A percentile compares a stretch with the other conserved stretches of the same genome.
phyloP scores from a whole-genome alignment of 2,888 invertebrate species.

The Portevinia maculata region DNA sequence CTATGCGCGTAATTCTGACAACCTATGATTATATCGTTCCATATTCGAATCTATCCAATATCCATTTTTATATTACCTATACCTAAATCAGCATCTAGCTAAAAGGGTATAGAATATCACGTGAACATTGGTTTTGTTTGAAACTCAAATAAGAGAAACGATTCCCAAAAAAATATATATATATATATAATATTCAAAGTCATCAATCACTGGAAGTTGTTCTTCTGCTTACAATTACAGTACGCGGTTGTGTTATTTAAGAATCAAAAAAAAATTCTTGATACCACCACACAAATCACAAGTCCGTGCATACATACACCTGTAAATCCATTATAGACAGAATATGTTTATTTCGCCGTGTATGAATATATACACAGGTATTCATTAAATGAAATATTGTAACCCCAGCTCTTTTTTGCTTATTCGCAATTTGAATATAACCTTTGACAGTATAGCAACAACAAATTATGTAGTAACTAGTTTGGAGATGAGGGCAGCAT shows the following conservation, averaged over 20 bases:
- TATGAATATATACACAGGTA: background rate
- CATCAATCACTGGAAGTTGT: conserved; percentile 72
- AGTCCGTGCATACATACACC: conserved; percentile 17
- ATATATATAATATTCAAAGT: conserved; percentile 48
- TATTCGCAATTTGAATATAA: conserved; percentile 72
- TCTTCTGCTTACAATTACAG: conserved; percentile 67
- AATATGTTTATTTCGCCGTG: conserved; percentile 8
- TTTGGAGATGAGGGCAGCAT: conserved; percentile 55
- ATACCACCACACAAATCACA: conserved; percentile 20
- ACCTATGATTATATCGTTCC: conserved; percentile 71
- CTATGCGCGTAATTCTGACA: conserved; percentile 71
- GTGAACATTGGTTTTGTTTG: conserved; percentile 22
- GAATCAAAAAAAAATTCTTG: conserved; percentile 43
- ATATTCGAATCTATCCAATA: conserved; percentile 59
- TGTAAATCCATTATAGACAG: conserved; percentile 4
- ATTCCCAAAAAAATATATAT: conserved; percentile 38
- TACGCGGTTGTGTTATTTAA: conserved; percentile 44
- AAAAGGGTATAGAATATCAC: conserved; percentile 38
- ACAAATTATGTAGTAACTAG: conserved; percentile 48
- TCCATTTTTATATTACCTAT: conserved; percentile 20
- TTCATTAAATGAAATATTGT: conserved; percentile 52
- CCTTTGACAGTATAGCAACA: conserved; percentile 69
- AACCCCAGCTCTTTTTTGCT: conserved; percentile 40
- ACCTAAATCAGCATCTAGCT: conserved; percentile 27
- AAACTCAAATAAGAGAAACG: conserved; percentile 38